Evolutionary conservation across 2,797 vertebrate species (phyloP).

Genomic region (Pipistrellus nathusii): DNA sequence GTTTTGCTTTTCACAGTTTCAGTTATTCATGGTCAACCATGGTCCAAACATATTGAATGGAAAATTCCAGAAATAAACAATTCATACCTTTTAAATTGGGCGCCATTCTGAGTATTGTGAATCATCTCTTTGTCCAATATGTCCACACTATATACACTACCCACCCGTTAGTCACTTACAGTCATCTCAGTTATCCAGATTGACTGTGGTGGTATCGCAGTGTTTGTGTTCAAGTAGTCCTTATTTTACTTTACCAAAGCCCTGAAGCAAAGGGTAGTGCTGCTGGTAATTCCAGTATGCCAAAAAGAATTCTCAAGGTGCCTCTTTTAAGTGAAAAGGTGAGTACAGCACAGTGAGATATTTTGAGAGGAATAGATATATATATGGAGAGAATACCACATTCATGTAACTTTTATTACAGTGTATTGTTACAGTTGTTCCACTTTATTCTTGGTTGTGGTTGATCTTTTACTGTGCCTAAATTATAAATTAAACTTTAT

Average conservation of each 20-base stretch:
- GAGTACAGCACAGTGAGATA: not conserved
- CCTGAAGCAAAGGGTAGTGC: not conserved
- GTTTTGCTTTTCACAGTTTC: not conserved
- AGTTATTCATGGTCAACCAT: not conserved
- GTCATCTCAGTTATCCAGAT: not conserved
- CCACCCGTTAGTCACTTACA: not conserved
- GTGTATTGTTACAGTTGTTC: not conserved
- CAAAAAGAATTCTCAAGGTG: not conserved
- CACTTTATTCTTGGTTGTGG: not conserved
- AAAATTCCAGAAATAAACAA: not conserved
- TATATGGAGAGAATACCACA: not conserved
- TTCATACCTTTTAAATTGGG: not conserved
- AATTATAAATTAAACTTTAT: not conserved
- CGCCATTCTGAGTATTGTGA: not conserved
- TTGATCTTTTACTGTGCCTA: not conserved
- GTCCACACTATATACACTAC: not conserved
- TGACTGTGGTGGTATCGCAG: accelerated
- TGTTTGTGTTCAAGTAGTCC: not conserved
- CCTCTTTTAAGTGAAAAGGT: not conserved
- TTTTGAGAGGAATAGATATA: not conserved
- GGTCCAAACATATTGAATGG: not conserved
- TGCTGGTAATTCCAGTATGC: not conserved
- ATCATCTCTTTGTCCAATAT: not conserved
- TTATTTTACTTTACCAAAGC: not conserved
- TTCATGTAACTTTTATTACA: not conserved